Base-by-base conservation (phyloP, 2,797 vertebrate genomes). In the Myotis daubentonii region DNA sequence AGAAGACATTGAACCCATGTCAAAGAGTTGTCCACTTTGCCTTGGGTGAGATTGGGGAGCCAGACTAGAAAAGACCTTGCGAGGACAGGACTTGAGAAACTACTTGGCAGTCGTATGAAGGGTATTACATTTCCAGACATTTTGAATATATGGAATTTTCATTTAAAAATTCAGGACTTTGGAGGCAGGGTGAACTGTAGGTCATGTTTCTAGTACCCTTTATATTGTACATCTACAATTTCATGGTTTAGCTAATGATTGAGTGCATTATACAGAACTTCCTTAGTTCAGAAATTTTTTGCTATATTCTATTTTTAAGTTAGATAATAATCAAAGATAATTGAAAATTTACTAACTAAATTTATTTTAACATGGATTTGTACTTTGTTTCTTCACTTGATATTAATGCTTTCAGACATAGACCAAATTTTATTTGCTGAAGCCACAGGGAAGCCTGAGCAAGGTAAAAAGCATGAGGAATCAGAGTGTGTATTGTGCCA, bases 351-450 rank as follows among this genome's bases (percentile, higher is more conserved):
- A 60, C 62, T 84, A 53, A 57, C 65, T 68, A 65, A 28, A 74
- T 81, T 53, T 79, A 70, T 66, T 76, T 87, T 87, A 75, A 86
- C 7, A 23, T n/a, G 8, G 8, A 20, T 76, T 87, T 65, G 17
- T 66, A 57, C n/a, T 51, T 84, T 79, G 25, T 71, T 90, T 95
- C 78, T 93, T 85, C 8, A n/a, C 36, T 83, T 91, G 23, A 93
- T 81, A 2, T 74, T 79, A 19, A n/a, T 80, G 17, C 85, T 92
- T 92, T 91, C 36, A 93, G 30, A 79, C 20, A n/a, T 7, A 65
- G 65, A 71, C 3, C 5, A 57, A 41, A 81, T 51, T 89, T 23
- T 76, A 81, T 80, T 92, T 74, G 51, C 60, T 66, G 6, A 84
- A 70, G 12, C 57, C 87, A 49, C 33, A 78, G 47, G 66, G 22